Evolutionary conservation across 2,888 invertebrate genomes (phyloP).

Genomic region (Drosophila siamana): DNA sequence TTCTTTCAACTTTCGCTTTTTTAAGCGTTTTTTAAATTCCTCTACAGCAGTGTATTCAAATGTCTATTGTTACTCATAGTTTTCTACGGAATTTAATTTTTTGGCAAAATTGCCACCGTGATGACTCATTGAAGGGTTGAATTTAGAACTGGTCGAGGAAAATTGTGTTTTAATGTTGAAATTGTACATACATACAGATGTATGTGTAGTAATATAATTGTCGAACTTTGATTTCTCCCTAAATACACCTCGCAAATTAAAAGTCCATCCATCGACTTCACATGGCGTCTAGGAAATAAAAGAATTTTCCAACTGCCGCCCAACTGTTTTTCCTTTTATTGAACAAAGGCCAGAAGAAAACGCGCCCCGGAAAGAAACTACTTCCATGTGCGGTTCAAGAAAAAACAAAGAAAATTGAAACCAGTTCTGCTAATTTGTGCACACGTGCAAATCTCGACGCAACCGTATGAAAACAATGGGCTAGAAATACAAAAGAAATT

Average conservation of each 20-base stretch:
- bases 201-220: slow-evolving; percentile 8
- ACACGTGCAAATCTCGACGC: slow-evolving; percentile 70
- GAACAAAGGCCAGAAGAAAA: slow-evolving; percentile 62
- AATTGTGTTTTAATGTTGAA: neutral
- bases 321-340: slow-evolving; percentile 55
- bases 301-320: slow-evolving; percentile 62
- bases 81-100: slow-evolving; percentile 40
- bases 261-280: slow-evolving; percentile 43
- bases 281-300: slow-evolving; percentile 52
- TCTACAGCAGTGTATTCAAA: slow-evolving; percentile 70
- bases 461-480: slow-evolving; percentile 46
- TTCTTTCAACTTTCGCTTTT: slow-evolving; percentile 39
- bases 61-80: slow-evolving; percentile 57
- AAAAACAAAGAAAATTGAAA: slow-evolving; percentile 55
- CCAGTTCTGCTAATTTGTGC: slow-evolving; percentile 80
- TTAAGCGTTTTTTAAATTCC: slow-evolving; percentile 77
- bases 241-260: slow-evolving; percentile 32
- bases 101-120: slow-evolving; percentile 39
- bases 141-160: slow-evolving; percentile 43
- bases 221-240: slow-evolving; percentile 11
- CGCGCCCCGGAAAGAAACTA: slow-evolving; percentile 58
- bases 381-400: slow-evolving; percentile 46
- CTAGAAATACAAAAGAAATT: slow-evolving; percentile 45
- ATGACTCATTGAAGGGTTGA: slow-evolving; percentile 59
- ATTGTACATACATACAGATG: too few relatives aligned